Conservation (phyloP, 2,888 invertebrate genomes). For the Blastobasis adustella region DNA sequence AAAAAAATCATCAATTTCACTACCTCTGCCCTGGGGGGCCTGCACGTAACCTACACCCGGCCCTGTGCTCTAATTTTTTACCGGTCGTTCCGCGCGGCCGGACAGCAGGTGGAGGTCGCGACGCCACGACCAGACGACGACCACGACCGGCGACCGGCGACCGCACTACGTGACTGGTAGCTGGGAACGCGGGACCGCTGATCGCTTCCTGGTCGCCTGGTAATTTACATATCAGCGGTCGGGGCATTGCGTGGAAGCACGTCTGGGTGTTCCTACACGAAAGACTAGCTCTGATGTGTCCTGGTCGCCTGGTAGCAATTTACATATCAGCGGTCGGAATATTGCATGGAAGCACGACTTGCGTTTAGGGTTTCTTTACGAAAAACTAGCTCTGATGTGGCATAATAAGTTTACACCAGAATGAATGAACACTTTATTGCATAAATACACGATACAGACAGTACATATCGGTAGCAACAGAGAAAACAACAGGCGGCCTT, state of each 20-base stretch:
- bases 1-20: no score
- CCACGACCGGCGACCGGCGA: slow-evolving; percentile 5
- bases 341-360: no score
- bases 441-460: no score
- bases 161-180: slow-evolving; percentile 1
- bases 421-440: no score
- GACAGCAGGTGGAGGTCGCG: slow-evolving; percentile 22
- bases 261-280: neutral
- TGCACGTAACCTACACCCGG: neutral
- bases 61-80: slow-evolving; percentile 3
- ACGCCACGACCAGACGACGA: slow-evolving; percentile 42
- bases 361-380: no score
- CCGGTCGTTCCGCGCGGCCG: slow-evolving; percentile 43
- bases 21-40: no score
- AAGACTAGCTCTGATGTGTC: no score
- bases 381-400: no score
- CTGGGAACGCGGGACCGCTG: slow-evolving; percentile 39
- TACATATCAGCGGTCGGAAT: no score
- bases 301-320: no score
- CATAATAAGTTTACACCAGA: neutral
- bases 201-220: slow-evolving; percentile 33
- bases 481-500: no score
- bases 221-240: neutral
- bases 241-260: neutral
- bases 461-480: no score